Base-by-base conservation (phyloP, 2,888 invertebrate genomes). In the Cylindroiulus punctatus region DNA sequence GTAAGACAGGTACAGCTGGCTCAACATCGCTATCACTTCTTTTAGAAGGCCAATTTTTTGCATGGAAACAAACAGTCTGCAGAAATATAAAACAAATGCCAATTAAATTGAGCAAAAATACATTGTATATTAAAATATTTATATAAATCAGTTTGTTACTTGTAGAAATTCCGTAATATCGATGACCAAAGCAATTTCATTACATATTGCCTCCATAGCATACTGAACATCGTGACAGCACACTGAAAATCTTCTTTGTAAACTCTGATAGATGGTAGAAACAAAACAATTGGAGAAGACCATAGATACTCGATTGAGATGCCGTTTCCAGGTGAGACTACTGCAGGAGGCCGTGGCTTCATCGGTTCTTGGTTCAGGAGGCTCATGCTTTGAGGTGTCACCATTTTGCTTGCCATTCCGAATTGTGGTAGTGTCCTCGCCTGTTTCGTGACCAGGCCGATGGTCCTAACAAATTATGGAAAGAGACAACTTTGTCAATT, bases 141-240 rank as follows among this genome's bases (percentile, higher is more conserved):
- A n/a, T 44, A 0, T 84, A 36, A 7, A 36, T 36, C 19, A 88
- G 88, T 26, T 87, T 22, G 26, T 32, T 85, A 88, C 89, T 85
- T 93, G 92, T 81, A 95, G 91, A 90, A 94, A 95, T 88, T 94
- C 92, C 0, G 94, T 94, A 86, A 95, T 93, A 89, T 95, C 94
- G 88, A 95, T 93, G 90, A 94, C 94, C 84, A 94, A 91, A 2
- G 93, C 90, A 12, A 93, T 92, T 91, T 95, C 94, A 88, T 94
- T 93, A 90, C 95, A 95, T 88, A 94, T 93, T 88, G 89, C 90
- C 88, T 94, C 94, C 88, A 95, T 93, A 40, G 94, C 94, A 12
- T 93, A 93, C 88, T 94, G 93, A 88, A 95, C 93, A 90, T 95
- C 95, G 81, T 92, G 91, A 81, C 91, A 91, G 88, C 93, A 93